Base-by-base conservation (phyloP, 2,797 vertebrate genomes). In the Periparus ater region DNA sequence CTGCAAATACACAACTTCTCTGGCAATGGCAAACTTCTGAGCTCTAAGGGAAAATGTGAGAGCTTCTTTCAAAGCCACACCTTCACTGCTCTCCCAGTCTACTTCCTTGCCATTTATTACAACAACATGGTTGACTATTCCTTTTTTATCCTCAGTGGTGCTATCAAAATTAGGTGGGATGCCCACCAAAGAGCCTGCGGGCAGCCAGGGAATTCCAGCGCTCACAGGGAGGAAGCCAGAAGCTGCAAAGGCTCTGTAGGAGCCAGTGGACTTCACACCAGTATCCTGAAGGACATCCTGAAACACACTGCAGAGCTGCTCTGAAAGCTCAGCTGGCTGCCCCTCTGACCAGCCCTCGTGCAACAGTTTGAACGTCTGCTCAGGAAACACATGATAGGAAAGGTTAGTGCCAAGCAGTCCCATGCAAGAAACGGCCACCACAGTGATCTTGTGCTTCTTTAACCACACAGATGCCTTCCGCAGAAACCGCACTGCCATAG, bases 181-280 rank as follows among this genome's bases (percentile, higher is more conserved):
- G 91, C 99, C 99, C 16, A 99, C 97, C 27, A 98, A 93, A 8
- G 98, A 98, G 10, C 99, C 98, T 1, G 96, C 89, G 9, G 98
- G 98, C 36, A 99, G 97, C 98, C 98, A 98, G 0, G 99, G 98
- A 61, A 99, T 94, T 17, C 99, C 99, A 4, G 99, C 98, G 3
- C 98, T 98, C 47, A 99, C 98, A 0, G 99, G 99, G 42, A 98
- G 98, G 96, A 99, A 99, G 36, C 98, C 98, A 54, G 98, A 99
- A 65, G 98, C 96, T 13, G 98, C 98, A 16, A 99, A 99, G 29
- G 98, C 97, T 19, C 87, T 96, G 89, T 98, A 99, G 23, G 88
- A 95, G 58, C 96, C 95, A 18, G 89, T 2, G 4, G 98, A 98
- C 32, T 93, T 94, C 68, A 98, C 61, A 1, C 78, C 87, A 14